Evolutionary conservation across 1,140 invertebrate species (phyloP), one percentile per base, ranked within the genome.

Genomic region (Drosophila repleta): DNA sequence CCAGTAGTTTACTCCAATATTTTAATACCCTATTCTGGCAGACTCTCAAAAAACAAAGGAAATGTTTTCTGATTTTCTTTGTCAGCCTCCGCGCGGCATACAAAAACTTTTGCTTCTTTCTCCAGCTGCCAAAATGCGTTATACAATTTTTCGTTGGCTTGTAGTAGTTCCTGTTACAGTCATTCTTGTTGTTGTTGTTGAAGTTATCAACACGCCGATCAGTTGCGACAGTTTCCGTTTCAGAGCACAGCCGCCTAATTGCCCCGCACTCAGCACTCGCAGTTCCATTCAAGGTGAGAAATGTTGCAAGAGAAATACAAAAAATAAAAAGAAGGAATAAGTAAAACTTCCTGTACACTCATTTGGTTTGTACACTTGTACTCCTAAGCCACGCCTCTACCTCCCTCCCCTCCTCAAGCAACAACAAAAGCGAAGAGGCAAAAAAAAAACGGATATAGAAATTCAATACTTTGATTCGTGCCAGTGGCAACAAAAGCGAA

Each of bases 401-500:
- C 46, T 3, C 13, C 26, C 0, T 17, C 0, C 15, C 15, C 18
- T 0, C 10, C 49, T 17, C 11, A 15, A 7, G 15, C 62, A 39
- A 58, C 53, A 39, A 52, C 45, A 18, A 13, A 11, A 21, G 45
- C 10, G 8, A 21, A 10, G 45, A 13, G 13, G 45, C 1, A 66
- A 46, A 74, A 72, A 58, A 76, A 84, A 90, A 90, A 88, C 84
- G 89, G 80, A 90, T 90, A 90, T 89, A 85, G 88, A 90, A 90
- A 90, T 88, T 90, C 80, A 90, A 90, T 90, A 90, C 89, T 90
- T 90, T 90, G 88, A 90, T 90, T 90, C 88, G 88, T 90, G 88
- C 88, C 88, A 56, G 24, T 51, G 49, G 26, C 61, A 58, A 64
- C 68, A 66, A 62, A 65, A 68, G 37, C n/a, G 68, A 64, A 82